A percentile compares a stretch with the other conserved stretches of the same genome.
These are phyloP conservation scores for Parambassis ranga DNA, from an alignment of 2,797 vertebrate species.

Conservation along the genomic window DNA sequence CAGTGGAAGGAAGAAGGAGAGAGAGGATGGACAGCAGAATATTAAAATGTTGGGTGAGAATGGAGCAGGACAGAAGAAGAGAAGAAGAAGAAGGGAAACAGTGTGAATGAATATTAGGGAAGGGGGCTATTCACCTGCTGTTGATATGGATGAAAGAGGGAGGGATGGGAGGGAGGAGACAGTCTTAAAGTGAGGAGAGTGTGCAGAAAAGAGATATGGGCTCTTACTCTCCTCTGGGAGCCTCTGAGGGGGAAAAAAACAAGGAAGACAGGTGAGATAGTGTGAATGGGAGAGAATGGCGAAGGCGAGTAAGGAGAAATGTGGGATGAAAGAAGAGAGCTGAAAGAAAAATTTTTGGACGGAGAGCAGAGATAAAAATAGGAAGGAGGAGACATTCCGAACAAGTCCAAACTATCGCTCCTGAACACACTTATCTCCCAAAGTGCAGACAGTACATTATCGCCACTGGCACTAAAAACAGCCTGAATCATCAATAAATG, in stretches of 20 bases:
- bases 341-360: constrained; percentile 9
- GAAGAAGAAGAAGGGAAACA: constrained; percentile 21
- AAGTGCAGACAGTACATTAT: constrained; percentile 69
- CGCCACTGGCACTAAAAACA: constrained; percentile 55
- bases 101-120: constrained; percentile 54
- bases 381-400: constrained; percentile 42
- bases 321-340: constrained; percentile 45
- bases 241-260: background rate
- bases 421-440: constrained; percentile 64
- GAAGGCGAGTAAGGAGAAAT: constrained; percentile 34
- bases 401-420: constrained; percentile 58
- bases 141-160: constrained; percentile 47
- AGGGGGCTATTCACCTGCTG: constrained; percentile 49
- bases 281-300: constrained; percentile 46
- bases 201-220: constrained; percentile 70
- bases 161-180: constrained; percentile 19
- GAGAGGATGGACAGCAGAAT: constrained; percentile 32
- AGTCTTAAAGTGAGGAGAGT: constrained; percentile 53
- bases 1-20: constrained; percentile 1
- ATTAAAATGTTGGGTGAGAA: constrained; percentile 45
- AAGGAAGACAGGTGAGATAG: constrained; percentile 63
- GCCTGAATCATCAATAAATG: constrained; percentile 65
- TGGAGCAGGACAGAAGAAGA: constrained; percentile 25
- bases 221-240: constrained; percentile 58
- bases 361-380: constrained; percentile 55